Evolutionary conservation across 2,797 vertebrate genomes (phyloP).

Genomic region (Sus cebifrons): DNA sequence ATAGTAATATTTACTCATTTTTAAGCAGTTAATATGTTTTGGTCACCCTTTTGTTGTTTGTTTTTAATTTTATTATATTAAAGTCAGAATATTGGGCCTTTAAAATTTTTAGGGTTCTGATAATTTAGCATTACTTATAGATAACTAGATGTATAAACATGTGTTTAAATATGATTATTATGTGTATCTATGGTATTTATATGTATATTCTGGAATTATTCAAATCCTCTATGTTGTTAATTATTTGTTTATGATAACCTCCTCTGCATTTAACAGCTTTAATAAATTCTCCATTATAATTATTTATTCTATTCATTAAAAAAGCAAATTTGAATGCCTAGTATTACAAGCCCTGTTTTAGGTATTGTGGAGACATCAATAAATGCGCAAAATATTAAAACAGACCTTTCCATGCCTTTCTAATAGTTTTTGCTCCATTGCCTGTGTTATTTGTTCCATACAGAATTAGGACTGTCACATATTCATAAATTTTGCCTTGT

Average conservation of each 20-base stretch:
- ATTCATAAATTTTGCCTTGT: neutral
- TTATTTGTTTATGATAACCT: neutral
- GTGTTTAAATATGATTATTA: neutral
- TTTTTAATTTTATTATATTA: constrained; percentile 25
- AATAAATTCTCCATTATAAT: neutral
- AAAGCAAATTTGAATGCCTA: neutral
- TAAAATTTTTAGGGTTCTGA: neutral
- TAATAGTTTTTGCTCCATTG: neutral
- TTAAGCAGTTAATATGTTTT: neutral
- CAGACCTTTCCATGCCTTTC: neutral
- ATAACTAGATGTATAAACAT: neutral
- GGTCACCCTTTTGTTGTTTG: neutral
- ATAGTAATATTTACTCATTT: neutral
- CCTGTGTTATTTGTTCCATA: neutral
- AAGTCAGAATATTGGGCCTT: neutral
- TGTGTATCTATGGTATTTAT: neutral
- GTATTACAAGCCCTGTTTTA: neutral
- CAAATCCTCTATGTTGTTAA: neutral
- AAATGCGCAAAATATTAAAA: neutral
- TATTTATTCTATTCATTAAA: neutral
- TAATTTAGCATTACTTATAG: neutral
- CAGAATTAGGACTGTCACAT: neutral
- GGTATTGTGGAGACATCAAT: neutral
- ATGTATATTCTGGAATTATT: neutral
- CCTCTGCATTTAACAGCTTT: neutral